phyloP scores from a whole-genome alignment of 1,140 invertebrate genomes.

The Drosophila lacteicornis region DNA sequence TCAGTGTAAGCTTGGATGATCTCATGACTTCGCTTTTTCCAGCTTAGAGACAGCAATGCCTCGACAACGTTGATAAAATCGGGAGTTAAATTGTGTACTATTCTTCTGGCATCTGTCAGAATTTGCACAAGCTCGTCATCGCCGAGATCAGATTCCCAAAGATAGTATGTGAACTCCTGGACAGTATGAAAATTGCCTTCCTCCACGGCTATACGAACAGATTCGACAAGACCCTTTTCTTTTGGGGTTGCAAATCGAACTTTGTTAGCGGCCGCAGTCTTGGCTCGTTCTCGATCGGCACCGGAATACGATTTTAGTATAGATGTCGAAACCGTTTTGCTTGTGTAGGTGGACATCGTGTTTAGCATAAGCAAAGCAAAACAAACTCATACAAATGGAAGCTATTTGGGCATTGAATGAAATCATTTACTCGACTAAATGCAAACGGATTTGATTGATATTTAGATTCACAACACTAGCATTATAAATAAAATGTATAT shows the following conservation, averaged over 20 bases:
- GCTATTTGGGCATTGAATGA: not conserved
- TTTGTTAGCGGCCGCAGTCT: slow-evolving; percentile 67
- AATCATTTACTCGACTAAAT: not conserved
- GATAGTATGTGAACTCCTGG: slow-evolving; percentile 69
- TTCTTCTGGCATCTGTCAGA: slow-evolving; percentile 86
- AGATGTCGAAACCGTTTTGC: slow-evolving; percentile 65
- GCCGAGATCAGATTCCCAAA: slow-evolving; percentile 57
- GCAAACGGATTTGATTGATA: not conserved
- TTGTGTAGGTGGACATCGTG: slow-evolving; percentile 70
- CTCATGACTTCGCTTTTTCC: slow-evolving; percentile 85
- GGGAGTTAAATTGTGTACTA: slow-evolving; percentile 86
- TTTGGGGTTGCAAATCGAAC: slow-evolving; percentile 69
- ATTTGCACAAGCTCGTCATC: slow-evolving; percentile 87
- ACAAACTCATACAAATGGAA: not conserved
- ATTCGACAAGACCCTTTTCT: slow-evolving; percentile 64
- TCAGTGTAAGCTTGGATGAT: slow-evolving; percentile 86
- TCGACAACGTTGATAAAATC: slow-evolving; percentile 87
- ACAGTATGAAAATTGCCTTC: slow-evolving; percentile 64
- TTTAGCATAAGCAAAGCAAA: not conserved
- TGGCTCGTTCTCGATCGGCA: slow-evolving; percentile 66
- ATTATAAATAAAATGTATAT: not conserved
- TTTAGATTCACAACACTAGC: not conserved
- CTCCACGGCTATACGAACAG: slow-evolving; percentile 57
- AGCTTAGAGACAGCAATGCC: slow-evolving; percentile 87
- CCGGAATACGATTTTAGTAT: slow-evolving; percentile 69